phyloP scores from a whole-genome alignment of 2,113 vertebrate species.

The Nanorana parkeri region DNA sequence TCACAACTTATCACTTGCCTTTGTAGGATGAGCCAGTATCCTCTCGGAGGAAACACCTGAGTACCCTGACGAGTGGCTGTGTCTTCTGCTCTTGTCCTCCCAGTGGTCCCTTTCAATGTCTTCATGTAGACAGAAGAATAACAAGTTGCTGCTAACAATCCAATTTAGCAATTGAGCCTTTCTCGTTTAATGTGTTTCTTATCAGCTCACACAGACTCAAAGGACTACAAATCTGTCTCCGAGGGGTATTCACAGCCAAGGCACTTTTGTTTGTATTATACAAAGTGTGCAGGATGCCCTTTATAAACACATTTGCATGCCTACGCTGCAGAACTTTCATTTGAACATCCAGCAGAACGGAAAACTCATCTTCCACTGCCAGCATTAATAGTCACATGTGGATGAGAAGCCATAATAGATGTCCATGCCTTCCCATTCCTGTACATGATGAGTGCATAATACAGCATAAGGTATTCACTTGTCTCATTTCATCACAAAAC shows the following conservation, averaged over 20 bases:
- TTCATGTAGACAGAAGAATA: conserved; percentile 35
- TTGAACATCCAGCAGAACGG: not conserved
- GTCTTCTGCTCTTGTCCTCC: conserved; percentile 4
- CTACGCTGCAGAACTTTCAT: not conserved
- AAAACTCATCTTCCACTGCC: not conserved
- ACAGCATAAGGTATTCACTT: too few relatives aligned
- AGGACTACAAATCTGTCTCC: conserved; percentile 23
- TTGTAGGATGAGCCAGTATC: not conserved
- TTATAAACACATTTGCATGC: conserved; percentile 26
- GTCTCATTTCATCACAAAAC: too few relatives aligned
- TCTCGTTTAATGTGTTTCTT: conserved; percentile 25
- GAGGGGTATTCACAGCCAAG: conserved; percentile 3
- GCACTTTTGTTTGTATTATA: conserved; percentile 38
- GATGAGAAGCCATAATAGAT: not conserved
- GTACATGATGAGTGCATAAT: too few relatives aligned
- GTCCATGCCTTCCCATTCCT: not conserved
- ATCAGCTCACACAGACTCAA: conserved; percentile 34
- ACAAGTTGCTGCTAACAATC: conserved; percentile 33
- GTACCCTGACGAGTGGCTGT: conserved; percentile 6
- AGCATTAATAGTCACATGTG: not conserved
- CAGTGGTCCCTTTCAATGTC: conserved; percentile 32
- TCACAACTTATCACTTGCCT: not conserved
- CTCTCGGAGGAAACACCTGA: conserved; percentile 20
- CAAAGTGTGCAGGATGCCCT: conserved; percentile 10
- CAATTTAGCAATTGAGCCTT: conserved; percentile 29